Evolutionary conservation across 2,888 invertebrate species (phyloP).

Genomic region (Apeira syringaria): DNA sequence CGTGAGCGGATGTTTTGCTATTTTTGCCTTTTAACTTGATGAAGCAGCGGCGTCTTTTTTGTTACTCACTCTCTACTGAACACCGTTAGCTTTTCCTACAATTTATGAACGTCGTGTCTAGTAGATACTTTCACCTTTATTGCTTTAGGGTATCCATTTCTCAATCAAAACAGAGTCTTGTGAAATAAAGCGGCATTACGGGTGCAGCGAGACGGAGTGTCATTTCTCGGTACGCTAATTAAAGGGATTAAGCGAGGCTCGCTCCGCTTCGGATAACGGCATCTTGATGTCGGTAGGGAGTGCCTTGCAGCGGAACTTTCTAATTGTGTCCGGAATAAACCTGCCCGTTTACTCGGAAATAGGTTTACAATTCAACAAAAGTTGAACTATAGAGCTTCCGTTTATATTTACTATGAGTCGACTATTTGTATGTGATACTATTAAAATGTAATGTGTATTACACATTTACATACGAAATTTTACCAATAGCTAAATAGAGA

Average conservation of each 20-base stretch:
- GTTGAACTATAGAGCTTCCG: no score
- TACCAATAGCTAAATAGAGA: no score
- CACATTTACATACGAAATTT: no score
- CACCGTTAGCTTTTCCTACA: slow-evolving; percentile 7
- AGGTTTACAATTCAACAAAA: slow-evolving; percentile 16
- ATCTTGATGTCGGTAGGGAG: slow-evolving; percentile 48
- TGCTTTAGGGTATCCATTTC: slow-evolving; percentile 13
- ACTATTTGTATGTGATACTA: no score
- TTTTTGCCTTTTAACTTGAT: slow-evolving; percentile 15
- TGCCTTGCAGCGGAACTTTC: slow-evolving; percentile 41
- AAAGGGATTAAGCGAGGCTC: slow-evolving; percentile 59
- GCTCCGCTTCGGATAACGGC: slow-evolving; percentile 48
- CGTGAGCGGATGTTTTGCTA: slow-evolving; percentile 7
- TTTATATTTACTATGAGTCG: no score
- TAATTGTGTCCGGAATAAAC: slow-evolving; percentile 52
- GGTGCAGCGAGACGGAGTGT: slow-evolving; percentile 36
- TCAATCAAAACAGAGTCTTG: slow-evolving; percentile 25
- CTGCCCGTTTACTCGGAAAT: slow-evolving; percentile 35
- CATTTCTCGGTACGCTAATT: slow-evolving; percentile 62
- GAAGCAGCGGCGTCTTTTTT: slow-evolving; percentile 11
- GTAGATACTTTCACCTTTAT: slow-evolving; percentile 13
- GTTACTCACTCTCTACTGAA: background rate
- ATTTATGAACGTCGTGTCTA: slow-evolving; percentile 4
- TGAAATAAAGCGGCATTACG: slow-evolving; percentile 25
- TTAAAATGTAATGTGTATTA: no score